Evolutionary conservation across 2,797 vertebrate genomes (phyloP).

Genomic region (Oophaga sylvatica): DNA sequence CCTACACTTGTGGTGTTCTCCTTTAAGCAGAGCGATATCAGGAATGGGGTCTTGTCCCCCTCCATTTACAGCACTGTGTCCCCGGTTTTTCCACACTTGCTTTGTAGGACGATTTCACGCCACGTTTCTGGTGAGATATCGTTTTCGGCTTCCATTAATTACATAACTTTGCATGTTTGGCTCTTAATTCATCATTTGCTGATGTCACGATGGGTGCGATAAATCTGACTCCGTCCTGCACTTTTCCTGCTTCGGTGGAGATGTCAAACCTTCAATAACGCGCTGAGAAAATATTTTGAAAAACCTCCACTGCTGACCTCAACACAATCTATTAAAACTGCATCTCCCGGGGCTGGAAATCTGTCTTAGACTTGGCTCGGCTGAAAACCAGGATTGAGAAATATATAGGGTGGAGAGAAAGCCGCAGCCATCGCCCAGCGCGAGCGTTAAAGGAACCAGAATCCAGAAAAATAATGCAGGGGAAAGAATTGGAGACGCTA

Average conservation of each 20-base stretch:
- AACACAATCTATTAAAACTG: slow-evolving; percentile 66
- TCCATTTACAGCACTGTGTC: not conserved
- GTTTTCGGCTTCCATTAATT: not conserved
- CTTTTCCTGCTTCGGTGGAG: slow-evolving; percentile 11
- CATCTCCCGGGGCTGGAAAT: slow-evolving; percentile 10
- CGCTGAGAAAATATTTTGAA: slow-evolving; percentile 57
- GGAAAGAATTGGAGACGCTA: too few relatives aligned
- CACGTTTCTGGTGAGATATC: not conserved
- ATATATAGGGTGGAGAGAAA: not conserved
- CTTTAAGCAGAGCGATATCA: too few relatives aligned
- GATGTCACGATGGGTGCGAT: not conserved
- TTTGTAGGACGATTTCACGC: not conserved
- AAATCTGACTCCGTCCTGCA: slow-evolving; percentile 2
- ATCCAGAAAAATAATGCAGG: not conserved
- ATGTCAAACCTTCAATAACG: slow-evolving; percentile 32
- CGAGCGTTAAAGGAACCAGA: not conserved
- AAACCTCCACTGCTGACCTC: slow-evolving; percentile 66
- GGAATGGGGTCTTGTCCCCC: not conserved
- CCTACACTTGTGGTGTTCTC: too few relatives aligned
- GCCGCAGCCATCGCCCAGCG: not conserved
- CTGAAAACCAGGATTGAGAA: slow-evolving; percentile 36
- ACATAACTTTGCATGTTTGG: slow-evolving; percentile 19
- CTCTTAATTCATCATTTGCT: slow-evolving; percentile 1
- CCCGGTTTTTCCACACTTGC: not conserved
- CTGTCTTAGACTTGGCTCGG: slow-evolving; percentile 18